phyloP scores from a whole-genome alignment of 2,888 invertebrate species.

The Eilema caniola region DNA sequence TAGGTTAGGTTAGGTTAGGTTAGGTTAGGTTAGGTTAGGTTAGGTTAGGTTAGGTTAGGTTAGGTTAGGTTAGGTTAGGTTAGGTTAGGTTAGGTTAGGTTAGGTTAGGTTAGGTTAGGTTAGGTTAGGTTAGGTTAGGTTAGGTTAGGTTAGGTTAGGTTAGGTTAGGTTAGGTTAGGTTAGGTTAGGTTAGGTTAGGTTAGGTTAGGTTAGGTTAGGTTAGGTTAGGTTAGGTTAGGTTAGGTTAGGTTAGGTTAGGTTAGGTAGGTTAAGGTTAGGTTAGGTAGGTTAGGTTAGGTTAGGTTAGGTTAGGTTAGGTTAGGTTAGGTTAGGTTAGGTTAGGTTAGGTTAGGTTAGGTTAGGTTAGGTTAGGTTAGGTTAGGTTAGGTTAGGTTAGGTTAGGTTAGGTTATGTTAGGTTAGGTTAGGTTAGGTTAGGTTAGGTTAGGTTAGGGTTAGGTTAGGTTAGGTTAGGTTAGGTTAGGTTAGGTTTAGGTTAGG shows the following conservation, averaged over 20 bases:
- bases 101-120: constrained; percentile 33
- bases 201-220: constrained; percentile 47
- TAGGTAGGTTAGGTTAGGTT: too few species aligned
- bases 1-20: constrained; percentile 21
- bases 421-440: constrained; percentile 36
- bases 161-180: constrained; percentile 45
- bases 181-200: constrained; percentile 47
- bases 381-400: constrained; percentile 40
- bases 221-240: constrained; percentile 45
- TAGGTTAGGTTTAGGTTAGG: constrained; percentile 41
- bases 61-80: constrained; percentile 25
- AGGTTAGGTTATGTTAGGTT: too few species aligned
- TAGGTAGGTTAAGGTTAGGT: constrained; percentile 40
- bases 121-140: constrained; percentile 33
- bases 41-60: constrained; percentile 21
- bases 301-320: constrained; percentile 44
- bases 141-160: constrained; percentile 41
- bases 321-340: constrained; percentile 42
- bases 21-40: constrained; percentile 21
- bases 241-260: constrained; percentile 38
- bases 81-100: constrained; percentile 32
- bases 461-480: constrained; percentile 33
- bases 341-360: constrained; percentile 38
- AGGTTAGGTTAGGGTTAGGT: constrained; percentile 40
- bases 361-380: constrained; percentile 36